phyloP scores from a whole-genome alignment of 2,888 invertebrate genomes.

The Diachrysia chrysitis region DNA sequence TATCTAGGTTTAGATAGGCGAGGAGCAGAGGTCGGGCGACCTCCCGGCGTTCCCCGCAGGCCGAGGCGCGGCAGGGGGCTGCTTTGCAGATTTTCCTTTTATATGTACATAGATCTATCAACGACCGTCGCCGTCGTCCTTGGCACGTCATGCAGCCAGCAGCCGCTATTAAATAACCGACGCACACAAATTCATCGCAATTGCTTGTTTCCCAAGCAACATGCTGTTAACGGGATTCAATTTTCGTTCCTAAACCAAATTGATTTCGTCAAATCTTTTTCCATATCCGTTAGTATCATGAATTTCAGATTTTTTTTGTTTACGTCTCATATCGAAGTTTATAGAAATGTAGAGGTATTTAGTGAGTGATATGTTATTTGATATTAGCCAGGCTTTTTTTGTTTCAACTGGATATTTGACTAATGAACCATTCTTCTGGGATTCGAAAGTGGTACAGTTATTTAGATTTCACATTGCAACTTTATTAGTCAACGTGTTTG shows the following conservation, averaged over 20 bases:
- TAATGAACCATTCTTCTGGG: neutral
- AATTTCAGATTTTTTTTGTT: conserved; percentile 55
- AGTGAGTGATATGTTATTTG: neutral
- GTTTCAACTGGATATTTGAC: neutral
- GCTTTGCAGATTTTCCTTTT: conserved; percentile 66
- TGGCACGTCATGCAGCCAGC: conserved; percentile 27
- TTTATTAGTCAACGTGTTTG: neutral
- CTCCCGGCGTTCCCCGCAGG: conserved; percentile 76
- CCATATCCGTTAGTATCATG: conserved; percentile 60
- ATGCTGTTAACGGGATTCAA: conserved; percentile 52
- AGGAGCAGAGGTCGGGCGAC: conserved; percentile 73
- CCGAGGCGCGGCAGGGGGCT: conserved; percentile 72
- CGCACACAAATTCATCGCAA: conserved; percentile 10
- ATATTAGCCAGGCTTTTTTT: too few relatives aligned
- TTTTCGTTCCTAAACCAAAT: conserved; percentile 48
- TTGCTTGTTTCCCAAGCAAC: conserved; percentile 21
- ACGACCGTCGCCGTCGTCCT: conserved; percentile 31
- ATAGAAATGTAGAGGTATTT: neutral
- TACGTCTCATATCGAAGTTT: conserved; percentile 16
- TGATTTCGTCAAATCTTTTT: conserved; percentile 53
- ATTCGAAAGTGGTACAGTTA: neutral
- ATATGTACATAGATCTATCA: conserved; percentile 42
- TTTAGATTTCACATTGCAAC: neutral
- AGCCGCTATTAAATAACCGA: conserved; percentile 17
- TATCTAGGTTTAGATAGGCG: conserved; percentile 62